Conservation (phyloP, 1,140 invertebrate genomes). For the Listronotus oregonensis region DNA sequence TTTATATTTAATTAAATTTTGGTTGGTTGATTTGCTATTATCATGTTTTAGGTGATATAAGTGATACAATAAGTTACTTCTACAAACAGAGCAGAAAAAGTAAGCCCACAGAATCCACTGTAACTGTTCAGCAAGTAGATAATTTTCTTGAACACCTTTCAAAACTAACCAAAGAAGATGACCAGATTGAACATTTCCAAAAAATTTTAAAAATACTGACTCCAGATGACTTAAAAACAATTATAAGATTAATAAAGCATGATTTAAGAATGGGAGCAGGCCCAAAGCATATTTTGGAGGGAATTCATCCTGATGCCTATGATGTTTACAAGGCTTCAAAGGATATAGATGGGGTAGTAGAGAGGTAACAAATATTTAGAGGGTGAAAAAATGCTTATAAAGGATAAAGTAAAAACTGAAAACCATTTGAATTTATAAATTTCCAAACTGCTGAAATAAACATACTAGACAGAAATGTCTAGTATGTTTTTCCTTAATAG, state of each 20-base stretch:
- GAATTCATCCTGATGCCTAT: constrained; percentile 85
- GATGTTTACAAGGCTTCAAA: constrained; percentile 83
- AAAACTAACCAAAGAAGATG: constrained; percentile 82
- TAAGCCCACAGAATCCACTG: constrained; percentile 68
- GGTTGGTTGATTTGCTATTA: background rate
- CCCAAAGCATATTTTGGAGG: constrained; percentile 87
- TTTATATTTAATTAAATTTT: no score
- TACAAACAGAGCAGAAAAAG: constrained; percentile 70
- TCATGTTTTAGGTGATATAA: constrained; percentile 69
- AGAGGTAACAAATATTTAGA: constrained; percentile 9
- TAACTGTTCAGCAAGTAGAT: constrained; percentile 82
- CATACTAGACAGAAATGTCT: no score
- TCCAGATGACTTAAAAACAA: constrained; percentile 81
- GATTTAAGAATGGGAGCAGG: constrained; percentile 91
- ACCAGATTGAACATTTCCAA: constrained; percentile 78
- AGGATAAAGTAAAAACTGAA: no score
- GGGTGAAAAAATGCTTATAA: no score
- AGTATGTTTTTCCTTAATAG: no score
- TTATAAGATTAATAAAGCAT: constrained; percentile 86
- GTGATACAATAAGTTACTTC: constrained; percentile 83
- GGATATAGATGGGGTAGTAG: constrained; percentile 62
- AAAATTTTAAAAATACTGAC: constrained; percentile 80
- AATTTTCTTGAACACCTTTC: constrained; percentile 73
- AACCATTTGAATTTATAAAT: no score
- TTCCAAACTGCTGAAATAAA: no score